Evolutionary conservation across 2,888 invertebrate genomes (phyloP).

Genomic region (Oscheius myriophilus): DNA sequence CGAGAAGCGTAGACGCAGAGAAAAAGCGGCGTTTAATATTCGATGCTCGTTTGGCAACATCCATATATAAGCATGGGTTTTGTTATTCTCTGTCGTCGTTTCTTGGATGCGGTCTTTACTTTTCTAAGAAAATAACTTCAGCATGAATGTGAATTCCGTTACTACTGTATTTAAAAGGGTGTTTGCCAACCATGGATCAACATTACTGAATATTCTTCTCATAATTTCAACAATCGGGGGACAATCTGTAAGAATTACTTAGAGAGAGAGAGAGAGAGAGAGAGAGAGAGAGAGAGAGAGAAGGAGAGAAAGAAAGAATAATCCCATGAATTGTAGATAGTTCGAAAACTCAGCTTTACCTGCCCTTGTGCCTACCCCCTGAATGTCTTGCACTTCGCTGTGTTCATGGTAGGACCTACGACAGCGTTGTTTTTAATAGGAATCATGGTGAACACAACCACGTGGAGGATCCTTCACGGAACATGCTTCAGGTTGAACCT

Average conservation of each 20-base stretch:
- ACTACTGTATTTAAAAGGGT: slow-evolving; percentile 56
- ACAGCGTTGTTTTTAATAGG: slow-evolving; percentile 46
- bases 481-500: slow-evolving; percentile 48
- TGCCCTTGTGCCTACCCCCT: slow-evolving; percentile 66
- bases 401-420: slow-evolving; percentile 60
- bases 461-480: slow-evolving; percentile 64
- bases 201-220: slow-evolving; percentile 60
- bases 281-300: no score
- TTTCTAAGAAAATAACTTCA: no score
- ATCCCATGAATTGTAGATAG: no score
- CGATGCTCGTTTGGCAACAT: no score
- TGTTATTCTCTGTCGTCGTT: no score
- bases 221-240: slow-evolving; percentile 65
- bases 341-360: slow-evolving; percentile 59
- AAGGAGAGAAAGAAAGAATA: no score
- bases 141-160: slow-evolving; percentile 48
- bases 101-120: no score
- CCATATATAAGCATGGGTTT: no score
- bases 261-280: not conserved
- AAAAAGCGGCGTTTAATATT: no score
- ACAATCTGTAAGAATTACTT: slow-evolving; percentile 54
- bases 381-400: slow-evolving; percentile 58
- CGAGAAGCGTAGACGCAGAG: no score
- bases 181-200: slow-evolving; percentile 61
- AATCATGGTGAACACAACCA: slow-evolving; percentile 61